These are phyloP conservation scores for Drosophila subsilvestris DNA, from an alignment of 2,888 invertebrate genomes.

Conservation along the genomic window DNA sequence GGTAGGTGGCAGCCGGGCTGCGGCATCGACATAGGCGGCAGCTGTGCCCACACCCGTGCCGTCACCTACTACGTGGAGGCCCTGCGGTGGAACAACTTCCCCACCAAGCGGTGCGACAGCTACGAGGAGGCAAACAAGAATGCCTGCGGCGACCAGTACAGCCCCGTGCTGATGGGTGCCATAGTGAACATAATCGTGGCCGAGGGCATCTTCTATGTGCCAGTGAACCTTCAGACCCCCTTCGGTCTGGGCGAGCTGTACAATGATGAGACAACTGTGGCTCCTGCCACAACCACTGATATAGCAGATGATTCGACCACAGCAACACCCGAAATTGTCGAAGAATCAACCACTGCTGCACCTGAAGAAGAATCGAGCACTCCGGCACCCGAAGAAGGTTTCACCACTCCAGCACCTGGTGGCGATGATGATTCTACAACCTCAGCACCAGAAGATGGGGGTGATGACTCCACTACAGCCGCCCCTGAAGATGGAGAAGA, in stretches of 20 bases:
- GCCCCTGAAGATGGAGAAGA: background rate
- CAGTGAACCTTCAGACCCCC: conserved; percentile 73
- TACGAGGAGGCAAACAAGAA: conserved; percentile 68
- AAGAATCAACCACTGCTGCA: background rate
- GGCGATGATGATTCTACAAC: background rate
- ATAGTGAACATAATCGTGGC: conserved; percentile 58
- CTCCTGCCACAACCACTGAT: conserved; percentile 17
- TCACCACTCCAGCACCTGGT: background rate
- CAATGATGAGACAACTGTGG: conserved; percentile 4
- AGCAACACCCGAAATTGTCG: background rate
- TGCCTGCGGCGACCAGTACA: conserved; percentile 66
- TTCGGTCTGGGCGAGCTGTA: conserved; percentile 63
- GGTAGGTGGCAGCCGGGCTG: conserved; percentile 86
- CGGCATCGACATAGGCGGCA: conserved; percentile 81
- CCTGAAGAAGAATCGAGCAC: background rate
- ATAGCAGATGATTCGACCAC: conserved; percentile 3
- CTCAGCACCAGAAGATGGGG: background rate
- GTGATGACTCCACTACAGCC: background rate
- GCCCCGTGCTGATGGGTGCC: conserved; percentile 74
- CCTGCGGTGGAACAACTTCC: conserved; percentile 76
- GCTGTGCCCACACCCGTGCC: conserved; percentile 84
- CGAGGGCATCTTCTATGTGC: conserved; percentile 80
- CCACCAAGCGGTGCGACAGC: conserved; percentile 67
- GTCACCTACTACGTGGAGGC: conserved; percentile 84
- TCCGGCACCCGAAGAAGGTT: conserved; percentile 11